A percentile compares a stretch with the other conserved stretches of the same genome.
Evolutionary conservation across 1,140 invertebrate species (phyloP).

Genomic region (Pomacea maculata): DNA sequence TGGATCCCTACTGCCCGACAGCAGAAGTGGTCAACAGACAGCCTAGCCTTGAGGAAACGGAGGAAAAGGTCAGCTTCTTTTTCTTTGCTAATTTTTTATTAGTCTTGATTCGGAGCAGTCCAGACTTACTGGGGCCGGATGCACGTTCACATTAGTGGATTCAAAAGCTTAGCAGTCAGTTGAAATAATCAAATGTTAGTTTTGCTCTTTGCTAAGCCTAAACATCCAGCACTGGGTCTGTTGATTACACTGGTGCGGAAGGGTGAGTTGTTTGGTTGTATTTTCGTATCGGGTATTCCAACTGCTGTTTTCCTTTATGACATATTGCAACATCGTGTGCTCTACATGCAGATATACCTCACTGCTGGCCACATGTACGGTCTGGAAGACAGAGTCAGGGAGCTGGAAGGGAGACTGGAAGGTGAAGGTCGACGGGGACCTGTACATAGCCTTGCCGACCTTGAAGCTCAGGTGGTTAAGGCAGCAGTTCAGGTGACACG

Average conservation of each 20-base stretch:
- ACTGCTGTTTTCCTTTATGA: too few relatives aligned
- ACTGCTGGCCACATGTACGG: slow-evolving; percentile 43
- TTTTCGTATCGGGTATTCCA: too few relatives aligned
- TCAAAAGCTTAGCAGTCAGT: too few relatives aligned
- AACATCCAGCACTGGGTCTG: too few relatives aligned
- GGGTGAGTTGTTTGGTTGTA: too few relatives aligned
- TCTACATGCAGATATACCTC: slow-evolving; percentile 53
- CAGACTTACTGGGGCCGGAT: too few relatives aligned
- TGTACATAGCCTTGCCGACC: slow-evolving; percentile 32
- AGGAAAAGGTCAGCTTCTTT: slow-evolving; percentile 32
- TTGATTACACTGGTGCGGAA: too few relatives aligned
- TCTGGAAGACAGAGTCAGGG: slow-evolving; percentile 46
- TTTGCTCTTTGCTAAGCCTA: background rate
- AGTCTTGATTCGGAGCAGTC: background rate
- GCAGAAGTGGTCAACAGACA: slow-evolving; percentile 39
- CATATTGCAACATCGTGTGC: slow-evolving; percentile 3
- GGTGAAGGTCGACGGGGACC: slow-evolving; percentile 9
- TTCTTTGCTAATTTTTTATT: too few relatives aligned
- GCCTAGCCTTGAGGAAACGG: slow-evolving; percentile 16
- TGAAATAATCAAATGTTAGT: too few relatives aligned
- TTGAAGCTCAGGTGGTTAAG: slow-evolving; percentile 53
- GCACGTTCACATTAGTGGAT: too few relatives aligned
- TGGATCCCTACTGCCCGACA: slow-evolving; percentile 33
- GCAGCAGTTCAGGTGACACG: slow-evolving; percentile 43
- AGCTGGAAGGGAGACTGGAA: slow-evolving; percentile 43